Conservation (phyloP, 2,888 invertebrate species). For the Artemia sinica region DNA sequence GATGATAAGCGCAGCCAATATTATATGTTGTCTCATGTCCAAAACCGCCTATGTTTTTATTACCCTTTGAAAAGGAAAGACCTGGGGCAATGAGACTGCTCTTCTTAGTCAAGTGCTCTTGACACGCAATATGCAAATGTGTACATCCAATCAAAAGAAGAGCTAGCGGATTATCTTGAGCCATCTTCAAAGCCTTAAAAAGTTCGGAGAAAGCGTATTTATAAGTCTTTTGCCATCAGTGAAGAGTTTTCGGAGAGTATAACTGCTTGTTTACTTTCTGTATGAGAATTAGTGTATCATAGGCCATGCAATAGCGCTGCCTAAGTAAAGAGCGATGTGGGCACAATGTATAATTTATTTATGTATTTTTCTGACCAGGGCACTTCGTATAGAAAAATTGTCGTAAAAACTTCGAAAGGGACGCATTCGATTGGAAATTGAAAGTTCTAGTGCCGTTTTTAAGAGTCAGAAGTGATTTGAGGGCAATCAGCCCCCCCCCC, state of each 20-base stretch:
- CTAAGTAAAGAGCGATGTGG: too few relatives aligned
- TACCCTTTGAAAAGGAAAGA: constrained; percentile 46
- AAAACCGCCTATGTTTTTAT: constrained; percentile 50
- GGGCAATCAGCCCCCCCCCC: too few relatives aligned
- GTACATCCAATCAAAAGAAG: constrained; percentile 57
- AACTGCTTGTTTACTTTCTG: constrained; percentile 44
- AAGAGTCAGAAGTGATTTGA: too few relatives aligned
- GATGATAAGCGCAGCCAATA: constrained; percentile 66
- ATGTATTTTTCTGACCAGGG: too few relatives aligned
- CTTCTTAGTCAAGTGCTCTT: constrained; percentile 60
- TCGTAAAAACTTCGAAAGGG: too few relatives aligned
- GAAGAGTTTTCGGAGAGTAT: constrained; percentile 67
- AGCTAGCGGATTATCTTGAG: constrained; percentile 46
- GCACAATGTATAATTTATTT: too few relatives aligned
- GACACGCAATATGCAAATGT: constrained; percentile 61
- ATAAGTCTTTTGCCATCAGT: constrained; percentile 59
- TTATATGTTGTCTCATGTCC: constrained; percentile 74
- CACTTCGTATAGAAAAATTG: too few relatives aligned
- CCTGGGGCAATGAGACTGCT: constrained; percentile 57
- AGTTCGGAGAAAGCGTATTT: constrained; percentile 66
- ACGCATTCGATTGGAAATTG: too few relatives aligned
- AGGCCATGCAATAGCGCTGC: constrained; percentile 27
- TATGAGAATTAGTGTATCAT: constrained; percentile 41
- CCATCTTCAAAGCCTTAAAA: constrained; percentile 47
- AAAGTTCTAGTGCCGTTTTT: too few relatives aligned